These are phyloP conservation scores for Acipenser ruthenus DNA, from an alignment of 2,797 vertebrate genomes.

Conservation along the genomic window DNA sequence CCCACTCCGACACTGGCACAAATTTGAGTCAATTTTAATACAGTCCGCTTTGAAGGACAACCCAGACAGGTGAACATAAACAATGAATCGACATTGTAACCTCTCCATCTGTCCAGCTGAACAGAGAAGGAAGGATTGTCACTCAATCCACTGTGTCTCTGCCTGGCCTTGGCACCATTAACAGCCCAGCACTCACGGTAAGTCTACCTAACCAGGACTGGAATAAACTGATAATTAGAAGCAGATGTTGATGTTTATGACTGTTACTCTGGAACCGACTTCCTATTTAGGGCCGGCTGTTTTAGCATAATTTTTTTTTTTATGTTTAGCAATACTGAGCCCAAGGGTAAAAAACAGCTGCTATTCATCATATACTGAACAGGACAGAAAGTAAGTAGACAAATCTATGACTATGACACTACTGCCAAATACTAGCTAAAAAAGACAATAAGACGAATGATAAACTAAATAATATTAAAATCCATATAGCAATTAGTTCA, in stretches of 20 bases:
- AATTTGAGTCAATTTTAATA: slow-evolving; percentile 40
- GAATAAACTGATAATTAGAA: slow-evolving; percentile 37
- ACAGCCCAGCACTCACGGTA: slow-evolving; percentile 39
- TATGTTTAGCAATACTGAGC: no score
- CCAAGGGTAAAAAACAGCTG: no score
- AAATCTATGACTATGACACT: no score
- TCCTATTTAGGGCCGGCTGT: neutral
- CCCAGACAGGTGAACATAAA: slow-evolving; percentile 74
- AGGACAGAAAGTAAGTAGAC: no score
- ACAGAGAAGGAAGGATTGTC: slow-evolving; percentile 56
- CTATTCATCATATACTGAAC: no score
- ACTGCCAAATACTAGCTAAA: no score
- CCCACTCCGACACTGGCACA: slow-evolving; percentile 28
- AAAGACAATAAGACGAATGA: no score
- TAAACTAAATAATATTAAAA: no score
- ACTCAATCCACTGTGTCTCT: slow-evolving; percentile 27
- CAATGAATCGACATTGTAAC: slow-evolving; percentile 80
- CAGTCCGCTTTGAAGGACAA: slow-evolving; percentile 44
- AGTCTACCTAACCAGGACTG: slow-evolving; percentile 9
- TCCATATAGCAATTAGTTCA: no score
- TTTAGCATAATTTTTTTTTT: no score
- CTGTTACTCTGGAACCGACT: neutral
- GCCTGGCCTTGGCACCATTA: slow-evolving; percentile 37
- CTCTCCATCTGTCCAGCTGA: slow-evolving; percentile 73
- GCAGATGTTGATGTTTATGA: slow-evolving; percentile 46